Evolutionary conservation across 2,113 vertebrate genomes (phyloP).

Genomic region (Artemisiospiza belli): DNA sequence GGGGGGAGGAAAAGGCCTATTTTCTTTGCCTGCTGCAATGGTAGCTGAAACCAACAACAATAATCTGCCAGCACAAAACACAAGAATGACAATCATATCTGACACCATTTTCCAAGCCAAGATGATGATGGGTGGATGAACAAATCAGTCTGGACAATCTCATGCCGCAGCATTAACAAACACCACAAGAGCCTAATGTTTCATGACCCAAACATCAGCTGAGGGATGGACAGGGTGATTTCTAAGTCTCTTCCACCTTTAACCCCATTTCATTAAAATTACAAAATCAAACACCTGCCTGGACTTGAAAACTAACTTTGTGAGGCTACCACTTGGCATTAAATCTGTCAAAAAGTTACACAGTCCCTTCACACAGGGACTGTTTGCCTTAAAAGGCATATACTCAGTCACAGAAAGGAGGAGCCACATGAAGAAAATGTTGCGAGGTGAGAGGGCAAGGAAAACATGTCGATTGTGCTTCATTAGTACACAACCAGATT

Average conservation of each 20-base stretch:
- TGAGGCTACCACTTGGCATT: not conserved
- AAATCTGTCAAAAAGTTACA: not conserved
- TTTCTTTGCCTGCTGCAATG: not conserved
- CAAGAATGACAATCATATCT: not conserved
- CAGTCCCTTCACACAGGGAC: not conserved
- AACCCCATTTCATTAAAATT: not conserved
- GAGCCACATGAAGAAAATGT: not conserved
- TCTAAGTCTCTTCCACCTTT: not conserved
- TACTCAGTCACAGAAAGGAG: not conserved
- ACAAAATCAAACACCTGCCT: not conserved
- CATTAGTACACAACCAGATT: not conserved
- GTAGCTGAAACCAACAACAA: not conserved
- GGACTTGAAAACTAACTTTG: not conserved
- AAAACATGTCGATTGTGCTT: not conserved
- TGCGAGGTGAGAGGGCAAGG: not conserved
- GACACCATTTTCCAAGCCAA: conserved; percentile 34
- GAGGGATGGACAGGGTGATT: not conserved
- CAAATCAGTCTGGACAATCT: conserved; percentile 36
- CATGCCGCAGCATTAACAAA: conserved; percentile 12
- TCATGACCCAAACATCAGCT: not conserved
- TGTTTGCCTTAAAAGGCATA: not conserved
- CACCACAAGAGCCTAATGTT: not conserved
- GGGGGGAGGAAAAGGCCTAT: conserved; percentile 21
- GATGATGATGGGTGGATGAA: conserved; percentile 14
- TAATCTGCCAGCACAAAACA: not conserved